Percentiles rank a stretch among this genome's conserved stretches.
These are phyloP conservation scores for Etia nguti DNA, from an alignment of 2,113 vertebrate species.

Conservation along the genomic window DNA sequence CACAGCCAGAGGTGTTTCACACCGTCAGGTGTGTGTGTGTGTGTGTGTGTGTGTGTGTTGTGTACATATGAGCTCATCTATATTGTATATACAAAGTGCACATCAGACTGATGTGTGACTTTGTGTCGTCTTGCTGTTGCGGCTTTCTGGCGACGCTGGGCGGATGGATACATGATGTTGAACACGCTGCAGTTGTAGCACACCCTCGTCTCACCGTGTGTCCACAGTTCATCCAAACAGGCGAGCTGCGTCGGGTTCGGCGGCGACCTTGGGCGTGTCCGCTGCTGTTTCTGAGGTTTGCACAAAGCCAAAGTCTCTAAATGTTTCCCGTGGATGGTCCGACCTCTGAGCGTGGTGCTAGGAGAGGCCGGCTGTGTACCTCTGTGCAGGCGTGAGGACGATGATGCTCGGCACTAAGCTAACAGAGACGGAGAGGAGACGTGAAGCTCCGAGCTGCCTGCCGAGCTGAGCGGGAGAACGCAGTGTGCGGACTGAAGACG, in stretches of 20 bases:
- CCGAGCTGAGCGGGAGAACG: accelerated
- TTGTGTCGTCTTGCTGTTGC: neutral
- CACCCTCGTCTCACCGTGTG: neutral
- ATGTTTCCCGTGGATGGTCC: neutral
- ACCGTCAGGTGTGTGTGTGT: neutral
- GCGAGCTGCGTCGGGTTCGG: neutral
- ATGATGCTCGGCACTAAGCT: neutral
- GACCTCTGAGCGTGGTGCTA: neutral
- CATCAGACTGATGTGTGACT: neutral
- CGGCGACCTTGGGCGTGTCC: neutral
- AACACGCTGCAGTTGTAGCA: neutral
- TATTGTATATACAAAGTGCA: neutral
- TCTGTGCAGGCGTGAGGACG: neutral
- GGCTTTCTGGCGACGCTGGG: neutral
- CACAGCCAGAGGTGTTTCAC: neutral
- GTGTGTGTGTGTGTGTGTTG: neutral
- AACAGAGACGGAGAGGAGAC: neutral
- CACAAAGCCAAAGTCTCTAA: neutral
- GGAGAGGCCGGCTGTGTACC: neutral
- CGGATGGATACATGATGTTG: neutral
- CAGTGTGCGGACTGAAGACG: neutral
- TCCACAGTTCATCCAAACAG: neutral
- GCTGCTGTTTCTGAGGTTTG: neutral
- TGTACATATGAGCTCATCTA: neutral
- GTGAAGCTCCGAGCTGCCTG: neutral